Conservation (phyloP, 92 coral and sea anemone species). For the Porites evermanni region DNA sequence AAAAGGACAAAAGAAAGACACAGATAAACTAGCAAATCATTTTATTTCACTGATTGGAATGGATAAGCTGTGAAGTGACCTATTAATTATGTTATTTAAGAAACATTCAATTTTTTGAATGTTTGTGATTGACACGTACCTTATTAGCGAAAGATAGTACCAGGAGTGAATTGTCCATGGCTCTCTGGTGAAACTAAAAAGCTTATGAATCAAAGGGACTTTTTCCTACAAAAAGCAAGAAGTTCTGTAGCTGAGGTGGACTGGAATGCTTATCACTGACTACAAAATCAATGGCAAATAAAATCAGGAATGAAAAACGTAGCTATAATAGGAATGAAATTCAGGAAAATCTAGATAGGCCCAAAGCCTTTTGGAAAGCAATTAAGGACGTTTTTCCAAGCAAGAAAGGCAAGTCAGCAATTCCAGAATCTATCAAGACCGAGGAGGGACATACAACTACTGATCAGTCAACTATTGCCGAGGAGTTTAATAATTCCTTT, state of each 20-base stretch:
- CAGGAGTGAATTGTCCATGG: not conserved
- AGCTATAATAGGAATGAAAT: no score
- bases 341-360: no score
- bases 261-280: constrained; percentile 58
- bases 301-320: constrained; percentile 10
- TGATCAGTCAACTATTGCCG: not conserved
- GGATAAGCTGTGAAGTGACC: no score
- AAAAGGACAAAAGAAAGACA: no score
- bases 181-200: constrained; percentile 8
- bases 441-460: not conserved
- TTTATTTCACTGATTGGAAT: no score
- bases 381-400: not conserved
- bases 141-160: no score
- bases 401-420: not conserved
- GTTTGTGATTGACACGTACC: constrained; percentile 17
- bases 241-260: constrained; percentile 41
- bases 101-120: no score
- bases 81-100: no score
- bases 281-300: constrained; percentile 41
- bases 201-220: constrained; percentile 4
- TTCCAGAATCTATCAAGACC: not conserved
- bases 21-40: no score
- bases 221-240: constrained; percentile 30
- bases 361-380: no score
- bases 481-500: no score